These are phyloP conservation scores for Uropsilus gracilis DNA, from an alignment of 2,113 vertebrate genomes.

Conservation along the genomic window DNA sequence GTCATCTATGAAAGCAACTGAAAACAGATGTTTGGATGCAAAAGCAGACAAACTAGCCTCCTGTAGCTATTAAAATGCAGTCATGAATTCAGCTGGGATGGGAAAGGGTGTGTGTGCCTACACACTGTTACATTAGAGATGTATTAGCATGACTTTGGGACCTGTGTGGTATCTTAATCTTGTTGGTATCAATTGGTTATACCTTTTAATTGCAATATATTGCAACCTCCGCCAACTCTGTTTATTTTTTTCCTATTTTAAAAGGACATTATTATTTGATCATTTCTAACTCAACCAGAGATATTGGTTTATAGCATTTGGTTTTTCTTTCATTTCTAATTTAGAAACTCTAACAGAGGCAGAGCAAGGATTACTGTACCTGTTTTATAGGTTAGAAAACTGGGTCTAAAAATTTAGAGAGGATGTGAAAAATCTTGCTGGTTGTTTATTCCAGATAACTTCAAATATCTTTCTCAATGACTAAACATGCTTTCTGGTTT, in stretches of 20 bases:
- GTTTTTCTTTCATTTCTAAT: background rate
- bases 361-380: background rate
- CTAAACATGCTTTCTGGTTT: background rate
- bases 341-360: background rate
- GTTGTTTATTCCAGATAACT: conserved; percentile 13
- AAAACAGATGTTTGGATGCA: background rate
- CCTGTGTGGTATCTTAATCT: background rate
- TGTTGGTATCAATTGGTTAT: background rate
- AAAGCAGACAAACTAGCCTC: background rate
- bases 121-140: background rate
- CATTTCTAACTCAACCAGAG: conserved; percentile 34
- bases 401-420: background rate
- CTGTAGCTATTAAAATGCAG: background rate
- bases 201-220: background rate
- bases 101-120: background rate
- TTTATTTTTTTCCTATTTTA: background rate
- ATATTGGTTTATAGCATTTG: background rate
- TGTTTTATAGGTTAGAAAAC: background rate
- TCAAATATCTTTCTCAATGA: background rate
- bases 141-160: background rate
- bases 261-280: background rate
- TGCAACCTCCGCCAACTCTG: background rate
- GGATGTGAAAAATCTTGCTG: background rate
- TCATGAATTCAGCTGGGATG: rapidly evolving
- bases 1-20: conserved; percentile 1